Percentiles rank a stretch among this genome's conserved stretches.
Conservation (phyloP, 2,888 invertebrate genomes). For the Acleris holmiana region DNA sequence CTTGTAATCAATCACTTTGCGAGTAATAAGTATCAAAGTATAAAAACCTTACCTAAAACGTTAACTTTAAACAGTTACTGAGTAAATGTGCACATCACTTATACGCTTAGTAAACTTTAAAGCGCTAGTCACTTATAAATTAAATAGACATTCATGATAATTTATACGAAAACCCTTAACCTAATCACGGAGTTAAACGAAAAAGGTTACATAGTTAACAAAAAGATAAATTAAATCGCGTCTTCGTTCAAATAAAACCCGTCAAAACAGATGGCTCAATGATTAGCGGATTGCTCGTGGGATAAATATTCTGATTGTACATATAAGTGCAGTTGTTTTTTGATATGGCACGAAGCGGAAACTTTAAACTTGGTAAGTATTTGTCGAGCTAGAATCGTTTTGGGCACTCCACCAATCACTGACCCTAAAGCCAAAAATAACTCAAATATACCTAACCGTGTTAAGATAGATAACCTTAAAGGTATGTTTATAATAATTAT, state of each 20-base stretch:
- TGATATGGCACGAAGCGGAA: slow-evolving; percentile 73
- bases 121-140: slow-evolving; percentile 74
- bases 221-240: slow-evolving; percentile 46
- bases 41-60: slow-evolving; percentile 74
- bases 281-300: slow-evolving; percentile 59
- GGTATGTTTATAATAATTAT: slow-evolving; percentile 54
- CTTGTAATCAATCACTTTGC: slow-evolving; percentile 83
- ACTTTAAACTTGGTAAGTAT: slow-evolving; percentile 41
- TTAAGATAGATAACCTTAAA: slow-evolving; percentile 60
- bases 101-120: slow-evolving; percentile 69
- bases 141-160: slow-evolving; percentile 79
- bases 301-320: slow-evolving; percentile 37
- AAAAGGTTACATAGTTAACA: slow-evolving; percentile 55
- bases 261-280: slow-evolving; percentile 56
- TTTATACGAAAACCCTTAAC: slow-evolving; percentile 71
- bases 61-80: slow-evolving; percentile 74
- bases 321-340: slow-evolving; percentile 47
- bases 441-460: slow-evolving; percentile 51
- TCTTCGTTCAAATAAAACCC: slow-evolving; percentile 41
- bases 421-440: slow-evolving; percentile 52
- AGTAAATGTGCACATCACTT: slow-evolving; percentile 77
- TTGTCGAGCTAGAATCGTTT: slow-evolving; percentile 4
- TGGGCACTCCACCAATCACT: slow-evolving; percentile 62
- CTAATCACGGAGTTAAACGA: slow-evolving; percentile 66
- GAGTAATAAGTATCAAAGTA: slow-evolving; percentile 84